Evolutionary conservation across 2,888 invertebrate genomes (phyloP), one percentile per base, ranked within the genome.

Genomic region (Harpalus rubripes): DNA sequence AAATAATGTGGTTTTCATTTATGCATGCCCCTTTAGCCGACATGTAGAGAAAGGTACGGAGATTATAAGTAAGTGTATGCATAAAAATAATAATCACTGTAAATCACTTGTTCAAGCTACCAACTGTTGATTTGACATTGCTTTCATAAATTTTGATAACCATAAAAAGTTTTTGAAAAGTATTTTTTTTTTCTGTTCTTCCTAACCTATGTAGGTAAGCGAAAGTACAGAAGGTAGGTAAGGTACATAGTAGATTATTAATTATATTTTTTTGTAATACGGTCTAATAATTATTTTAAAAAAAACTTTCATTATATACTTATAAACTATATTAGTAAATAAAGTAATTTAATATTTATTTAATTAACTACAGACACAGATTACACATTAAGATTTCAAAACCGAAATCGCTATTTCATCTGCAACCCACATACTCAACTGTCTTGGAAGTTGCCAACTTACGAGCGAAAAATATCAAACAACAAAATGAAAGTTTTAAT

Each of bases 271-370:
- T 68, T 68, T 32, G 10, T 39, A 5, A 39, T 32, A 68, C 68
- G 68, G 68, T 68, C 68, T 68, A 68, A 68, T 68, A 68, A 39
- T 68, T 68, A 32, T 39, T 39, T 32, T 0, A 32, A 65, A 65
- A 65, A 26, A 68, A 15, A 68, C 68, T 68, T 68, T 68, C 68
- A 68, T 68, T 68, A 32, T 32, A 7, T 12, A 39, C n/a, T 68
- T n/a, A n/a, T n/a, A 68, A 68, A 68, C 39, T 68, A 68, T 15
- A 68, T 63, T 59, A 7, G 12, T 26, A 39, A 32, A 65, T 65
- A 12, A 32, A 65, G 39, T 65, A 32, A 65, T 65, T 65, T 39
- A 26, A 22, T 32, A n/a, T 65, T 65, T n/a, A 18, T 39, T 39
- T 22, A 65, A 65, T 65, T 65, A 39, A 32, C 32, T n/a, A n/a